Evolutionary conservation across 2,113 vertebrate genomes (phyloP).

Genomic region (Pandion haliaetus): DNA sequence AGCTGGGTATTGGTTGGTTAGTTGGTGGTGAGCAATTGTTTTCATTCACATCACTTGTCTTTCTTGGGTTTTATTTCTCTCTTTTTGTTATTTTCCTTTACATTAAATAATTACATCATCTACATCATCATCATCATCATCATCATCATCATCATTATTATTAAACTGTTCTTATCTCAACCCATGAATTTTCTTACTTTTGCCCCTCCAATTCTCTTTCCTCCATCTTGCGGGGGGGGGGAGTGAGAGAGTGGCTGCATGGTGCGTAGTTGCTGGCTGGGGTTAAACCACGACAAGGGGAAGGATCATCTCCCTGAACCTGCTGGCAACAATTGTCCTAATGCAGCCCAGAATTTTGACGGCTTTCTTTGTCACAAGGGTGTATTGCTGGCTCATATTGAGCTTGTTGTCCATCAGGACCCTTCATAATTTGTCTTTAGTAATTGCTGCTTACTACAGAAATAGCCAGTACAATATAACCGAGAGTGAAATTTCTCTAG

Average conservation of each 20-base stretch:
- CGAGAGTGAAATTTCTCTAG: background rate
- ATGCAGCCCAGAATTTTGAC: background rate
- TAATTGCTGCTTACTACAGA: background rate
- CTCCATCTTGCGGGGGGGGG: background rate
- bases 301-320: background rate
- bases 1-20: fast-evolving
- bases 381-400: background rate
- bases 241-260: background rate
- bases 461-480: background rate
- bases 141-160: background rate
- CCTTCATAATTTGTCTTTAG: background rate
- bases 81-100: background rate
- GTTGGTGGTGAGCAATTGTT: background rate
- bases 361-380: background rate
- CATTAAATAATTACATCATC: too few relatives aligned
- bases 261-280: background rate
- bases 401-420: background rate
- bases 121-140: too few relatives aligned
- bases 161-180: background rate
- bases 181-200: background rate
- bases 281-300: background rate
- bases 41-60: background rate
- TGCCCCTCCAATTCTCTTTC: background rate
- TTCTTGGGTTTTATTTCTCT: background rate
- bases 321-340: background rate